Evolutionary conservation across 1,140 invertebrate species (phyloP), one percentile per base, ranked within the genome.

Genomic region (Caenorhabditis latens): DNA sequence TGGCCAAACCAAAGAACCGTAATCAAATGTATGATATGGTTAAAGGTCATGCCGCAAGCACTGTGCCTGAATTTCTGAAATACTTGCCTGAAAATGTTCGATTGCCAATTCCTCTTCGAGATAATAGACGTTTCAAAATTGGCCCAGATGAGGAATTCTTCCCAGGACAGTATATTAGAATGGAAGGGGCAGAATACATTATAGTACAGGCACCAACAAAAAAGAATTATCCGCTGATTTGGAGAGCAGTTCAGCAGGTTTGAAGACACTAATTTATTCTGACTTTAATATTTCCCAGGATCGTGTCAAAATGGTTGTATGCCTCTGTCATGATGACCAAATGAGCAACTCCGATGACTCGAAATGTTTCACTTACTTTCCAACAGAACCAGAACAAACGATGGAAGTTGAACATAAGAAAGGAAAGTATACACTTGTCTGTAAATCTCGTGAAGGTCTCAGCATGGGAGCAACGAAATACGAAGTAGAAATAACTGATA

Each of bases 351-450:
- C 21, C 2, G 61, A 63, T 63, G 61, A 63, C 24, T 63, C 61
- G 2, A 63, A 63, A 32, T 63, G 61, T 9, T 63, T 13, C 14
- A 32, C 24, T 32, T 63, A 63, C 24, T 63, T 63, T 63, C 61
- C 61, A 63, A 63, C 61, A 4, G 61, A 63, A 63, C 61, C 61
- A 24, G 61, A 63, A 32, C 61, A 63, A 40, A 32, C 61, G 11
- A 63, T 63, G 61, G 61, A 63, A 63, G 61, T 63, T 32, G 61
- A 63, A 7, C 61, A 63, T 3, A 63, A 63, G 61, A 63, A 63
- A 24, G 61, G 61, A 63, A 63, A 19, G 32, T 32, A 32, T 8
- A 63, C 61, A 32, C 24, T 63, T 14, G 61, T 63, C 9, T 63
- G 61, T 63, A 63, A 63, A 63, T 63, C 61, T 32, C 61, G 61